phyloP scores from a whole-genome alignment of 2,888 invertebrate species.

The Aproaerema taeniolella region DNA sequence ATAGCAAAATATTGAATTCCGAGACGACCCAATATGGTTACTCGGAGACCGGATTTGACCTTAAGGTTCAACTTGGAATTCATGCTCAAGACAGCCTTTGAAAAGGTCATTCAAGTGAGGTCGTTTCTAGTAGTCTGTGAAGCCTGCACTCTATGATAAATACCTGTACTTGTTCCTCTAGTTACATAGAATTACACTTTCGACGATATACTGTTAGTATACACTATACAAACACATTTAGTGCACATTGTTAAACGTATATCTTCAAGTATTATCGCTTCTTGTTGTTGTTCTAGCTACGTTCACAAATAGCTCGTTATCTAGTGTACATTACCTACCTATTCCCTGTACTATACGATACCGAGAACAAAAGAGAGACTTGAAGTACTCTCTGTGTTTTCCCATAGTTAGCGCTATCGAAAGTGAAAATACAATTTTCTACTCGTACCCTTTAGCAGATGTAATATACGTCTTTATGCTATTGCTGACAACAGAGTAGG shows the following conservation, averaged over 20 bases:
- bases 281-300: background rate
- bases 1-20: too few relatives aligned
- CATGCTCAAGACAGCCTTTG: constrained; percentile 30
- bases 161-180: background rate
- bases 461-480: background rate
- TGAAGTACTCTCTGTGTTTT: constrained; percentile 29
- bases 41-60: constrained; percentile 35
- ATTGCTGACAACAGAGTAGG: background rate
- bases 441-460: constrained; percentile 12
- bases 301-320: constrained; percentile 6
- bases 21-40: constrained; percentile 31
- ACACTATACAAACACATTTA: background rate
- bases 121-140: constrained; percentile 25
- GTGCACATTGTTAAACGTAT: background rate
- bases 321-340: too few relatives aligned
- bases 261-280: constrained; percentile 4
- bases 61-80: constrained; percentile 34
- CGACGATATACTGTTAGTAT: too few relatives aligned
- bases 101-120: constrained; percentile 38
- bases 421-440: constrained; percentile 31
- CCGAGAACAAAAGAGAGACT: constrained; percentile 24
- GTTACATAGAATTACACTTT: background rate
- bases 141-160: constrained; percentile 5
- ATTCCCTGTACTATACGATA: constrained; percentile 8
- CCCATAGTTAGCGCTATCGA: constrained; percentile 24